Percentiles rank a stretch among this genome's conserved stretches.
These are phyloP conservation scores for Uloborus plumipes DNA, from an alignment of 2,888 invertebrate genomes.

Conservation along the genomic window DNA sequence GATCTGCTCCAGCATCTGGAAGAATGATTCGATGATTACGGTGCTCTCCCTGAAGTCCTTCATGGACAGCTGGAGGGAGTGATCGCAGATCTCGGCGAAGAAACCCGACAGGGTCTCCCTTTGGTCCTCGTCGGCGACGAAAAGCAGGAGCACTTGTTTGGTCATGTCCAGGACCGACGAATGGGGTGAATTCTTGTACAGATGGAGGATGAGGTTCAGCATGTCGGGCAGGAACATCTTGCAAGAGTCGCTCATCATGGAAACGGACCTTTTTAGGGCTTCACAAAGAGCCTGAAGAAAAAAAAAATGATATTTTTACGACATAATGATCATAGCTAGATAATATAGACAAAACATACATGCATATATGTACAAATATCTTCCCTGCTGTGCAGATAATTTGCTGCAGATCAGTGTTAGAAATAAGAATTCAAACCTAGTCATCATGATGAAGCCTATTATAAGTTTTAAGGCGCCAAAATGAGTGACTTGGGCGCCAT, in stretches of 20 bases:
- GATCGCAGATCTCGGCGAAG: constrained; percentile 69
- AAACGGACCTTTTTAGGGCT: constrained; percentile 81
- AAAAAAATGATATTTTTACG: neutral
- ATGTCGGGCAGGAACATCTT: constrained; percentile 79
- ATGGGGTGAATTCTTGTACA: constrained; percentile 80
- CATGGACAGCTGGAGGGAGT: constrained; percentile 66
- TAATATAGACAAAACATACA: no score
- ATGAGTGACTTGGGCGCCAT: no score
- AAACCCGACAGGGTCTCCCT: constrained; percentile 71
- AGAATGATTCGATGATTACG: constrained; percentile 81
- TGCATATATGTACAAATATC: no score
- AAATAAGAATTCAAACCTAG: no score
- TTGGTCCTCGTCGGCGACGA: constrained; percentile 69
- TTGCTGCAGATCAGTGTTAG: no score
- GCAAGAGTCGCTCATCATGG: constrained; percentile 80
- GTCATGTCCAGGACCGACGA: constrained; percentile 81
- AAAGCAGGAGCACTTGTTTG: constrained; percentile 77
- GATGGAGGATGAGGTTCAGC: constrained; percentile 78
- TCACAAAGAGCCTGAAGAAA: constrained; percentile 79
- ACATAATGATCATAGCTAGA: no score
- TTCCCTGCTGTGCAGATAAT: no score
- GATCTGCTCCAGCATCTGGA: constrained; percentile 77
- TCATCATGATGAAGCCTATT: no score
- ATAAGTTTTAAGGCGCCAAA: no score
- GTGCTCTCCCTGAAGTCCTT: constrained; percentile 75